phyloP scores from a whole-genome alignment of 1,140 invertebrate genomes.

The Anoplolepis gracilipes region DNA sequence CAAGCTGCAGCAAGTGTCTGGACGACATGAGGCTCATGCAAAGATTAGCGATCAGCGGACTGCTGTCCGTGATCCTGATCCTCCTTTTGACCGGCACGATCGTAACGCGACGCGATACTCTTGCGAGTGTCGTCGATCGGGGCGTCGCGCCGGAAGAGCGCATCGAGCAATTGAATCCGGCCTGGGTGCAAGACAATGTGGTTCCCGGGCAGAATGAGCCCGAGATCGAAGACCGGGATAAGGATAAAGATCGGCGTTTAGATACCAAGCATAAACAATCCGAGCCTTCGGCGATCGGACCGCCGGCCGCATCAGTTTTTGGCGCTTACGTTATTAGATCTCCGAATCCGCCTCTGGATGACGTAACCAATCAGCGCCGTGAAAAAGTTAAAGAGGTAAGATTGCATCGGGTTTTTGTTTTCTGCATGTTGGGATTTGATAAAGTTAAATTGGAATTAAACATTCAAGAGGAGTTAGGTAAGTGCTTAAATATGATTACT shows the following conservation, averaged over 20 bases:
- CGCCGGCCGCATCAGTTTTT: slow-evolving; percentile 84
- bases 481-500: slow-evolving; percentile 7
- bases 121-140: slow-evolving; percentile 79
- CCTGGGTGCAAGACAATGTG: slow-evolving; percentile 81
- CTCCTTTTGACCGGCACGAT: slow-evolving; percentile 82
- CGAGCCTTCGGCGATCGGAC: slow-evolving; percentile 81
- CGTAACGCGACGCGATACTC: slow-evolving; percentile 79
- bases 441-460: neutral
- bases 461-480: neutral
- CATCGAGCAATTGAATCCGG: slow-evolving; percentile 79
- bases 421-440: slow-evolving; percentile 21
- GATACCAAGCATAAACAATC: slow-evolving; percentile 76
- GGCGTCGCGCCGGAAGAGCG: slow-evolving; percentile 79
- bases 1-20: slow-evolving; percentile 73
- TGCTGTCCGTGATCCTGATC: slow-evolving; percentile 83
- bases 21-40: slow-evolving; percentile 82
- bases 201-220: slow-evolving; percentile 75
- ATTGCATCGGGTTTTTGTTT: neutral
- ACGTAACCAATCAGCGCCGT: slow-evolving; percentile 87
- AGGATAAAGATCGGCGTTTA: slow-evolving; percentile 76
- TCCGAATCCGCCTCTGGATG: slow-evolving; percentile 86
- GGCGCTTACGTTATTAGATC: slow-evolving; percentile 86
- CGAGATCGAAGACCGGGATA: slow-evolving; percentile 78
- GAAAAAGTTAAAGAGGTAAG: slow-evolving; percentile 91
- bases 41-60: slow-evolving; percentile 82